A percentile compares a stretch with the other conserved stretches of the same genome.
phyloP scores from a whole-genome alignment of 2,113 vertebrate species.

The Podilymbus podiceps region DNA sequence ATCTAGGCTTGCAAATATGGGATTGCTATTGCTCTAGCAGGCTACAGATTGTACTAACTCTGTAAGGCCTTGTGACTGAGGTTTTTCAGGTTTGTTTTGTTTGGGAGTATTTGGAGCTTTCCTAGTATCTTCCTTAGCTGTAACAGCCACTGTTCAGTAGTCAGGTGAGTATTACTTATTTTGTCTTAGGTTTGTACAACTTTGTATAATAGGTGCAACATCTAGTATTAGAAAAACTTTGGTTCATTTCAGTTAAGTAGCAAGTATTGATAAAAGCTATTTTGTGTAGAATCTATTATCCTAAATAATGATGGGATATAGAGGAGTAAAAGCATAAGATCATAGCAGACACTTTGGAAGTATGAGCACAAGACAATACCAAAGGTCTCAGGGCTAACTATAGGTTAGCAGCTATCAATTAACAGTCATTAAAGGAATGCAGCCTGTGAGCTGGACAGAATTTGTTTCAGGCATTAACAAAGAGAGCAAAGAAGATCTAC shows the following conservation, averaged over 20 bases:
- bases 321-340: background rate
- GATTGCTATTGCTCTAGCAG: background rate
- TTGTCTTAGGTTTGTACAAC: background rate
- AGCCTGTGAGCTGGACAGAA: background rate
- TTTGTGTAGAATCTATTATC: background rate
- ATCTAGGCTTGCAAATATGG: background rate
- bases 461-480: background rate
- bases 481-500: background rate
- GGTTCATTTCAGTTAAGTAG: background rate
- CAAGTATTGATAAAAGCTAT: background rate
- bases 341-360: background rate
- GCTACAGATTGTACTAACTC: background rate
- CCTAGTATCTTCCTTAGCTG: background rate
- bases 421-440: accelerated
- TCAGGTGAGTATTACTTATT: background rate
- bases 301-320: background rate
- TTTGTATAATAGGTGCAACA: background rate
- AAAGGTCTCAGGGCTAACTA: background rate
- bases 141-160: background rate
- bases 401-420: background rate
- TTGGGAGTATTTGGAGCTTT: background rate
- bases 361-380: background rate
- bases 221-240: background rate
- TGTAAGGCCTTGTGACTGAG: background rate
- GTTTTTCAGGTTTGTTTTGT: background rate